Base-by-base conservation (phyloP, 2,888 invertebrate species). In the Margaritifera margaritifera region DNA sequence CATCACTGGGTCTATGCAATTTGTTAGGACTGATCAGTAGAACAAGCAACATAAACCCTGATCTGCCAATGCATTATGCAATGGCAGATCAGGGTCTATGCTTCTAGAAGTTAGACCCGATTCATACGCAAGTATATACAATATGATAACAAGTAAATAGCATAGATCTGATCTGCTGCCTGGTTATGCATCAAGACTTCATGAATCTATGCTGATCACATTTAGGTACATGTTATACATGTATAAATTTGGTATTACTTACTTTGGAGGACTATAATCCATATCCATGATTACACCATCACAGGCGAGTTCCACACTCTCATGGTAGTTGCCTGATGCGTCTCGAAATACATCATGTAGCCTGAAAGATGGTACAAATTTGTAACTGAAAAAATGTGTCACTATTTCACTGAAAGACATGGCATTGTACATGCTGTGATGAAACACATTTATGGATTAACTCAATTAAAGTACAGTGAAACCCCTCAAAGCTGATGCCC, bases 241-340 rank as follows among this genome's bases (percentile, higher is more conserved):
- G 22, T 55, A 55, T n/a, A 22, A 55, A 25, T n/a, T 52, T 25
- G 24, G 20, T 11, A 51, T 53, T 19, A 75, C 77, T 76, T 66
- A 84, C 82, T 75, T 74, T 66, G 68, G 70, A 11, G 77, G 82
- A 42, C 71, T 81, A 72, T 87, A 88, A 58, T 82, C 83, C 86
- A 89, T 84, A 74, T 87, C 86, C 58, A 87, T 83, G 62, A 89
- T 88, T 60, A 86, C 84, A 20, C 88, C 89, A 77, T 88, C 88
- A 81, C 86, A 86, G 1, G 88, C 88, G 56, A 87, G 58, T 58
- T 89, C 87, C 58, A 80, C 66, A 53, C 81, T 80, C 25, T 87
- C 87, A 51, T 74, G 59, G 62, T 65, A 63, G 25, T 64, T 59
- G 18, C 72, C 63, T 24, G 78, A 74, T 11, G 83, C 75, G 62